Conservation (phyloP, 2,888 invertebrate species). For the Philopedon plagiatum region DNA sequence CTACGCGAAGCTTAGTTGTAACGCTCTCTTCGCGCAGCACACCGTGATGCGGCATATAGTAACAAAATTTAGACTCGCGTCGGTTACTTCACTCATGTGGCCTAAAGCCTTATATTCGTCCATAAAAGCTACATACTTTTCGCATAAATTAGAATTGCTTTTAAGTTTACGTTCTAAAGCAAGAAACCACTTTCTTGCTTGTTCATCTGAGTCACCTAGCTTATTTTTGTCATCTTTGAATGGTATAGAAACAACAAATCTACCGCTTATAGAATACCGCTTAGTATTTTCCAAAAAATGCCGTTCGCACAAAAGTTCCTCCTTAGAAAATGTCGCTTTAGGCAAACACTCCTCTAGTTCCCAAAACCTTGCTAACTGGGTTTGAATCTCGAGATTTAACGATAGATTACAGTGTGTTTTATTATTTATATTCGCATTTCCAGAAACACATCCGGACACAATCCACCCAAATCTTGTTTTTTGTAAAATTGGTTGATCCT, state of each 20-base stretch:
- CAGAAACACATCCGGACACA: background rate
- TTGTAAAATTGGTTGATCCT: slow-evolving; percentile 17
- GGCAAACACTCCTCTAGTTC: slow-evolving; percentile 7
- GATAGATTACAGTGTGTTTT: slow-evolving; percentile 1
- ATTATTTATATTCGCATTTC: background rate
- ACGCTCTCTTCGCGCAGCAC: background rate
- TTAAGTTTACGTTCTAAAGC: slow-evolving; percentile 10
- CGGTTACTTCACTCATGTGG: slow-evolving; percentile 1
- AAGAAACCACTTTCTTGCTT: slow-evolving; percentile 13
- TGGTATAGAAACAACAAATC: slow-evolving; percentile 2
- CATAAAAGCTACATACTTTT: slow-evolving; percentile 11
- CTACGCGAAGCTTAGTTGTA: slow-evolving; percentile 25
- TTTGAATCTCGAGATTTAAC: slow-evolving; percentile 3
- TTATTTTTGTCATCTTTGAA: background rate
- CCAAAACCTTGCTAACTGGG: slow-evolving; percentile 26
- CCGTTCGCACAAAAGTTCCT: slow-evolving; percentile 20
- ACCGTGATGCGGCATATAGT: slow-evolving; percentile 26
- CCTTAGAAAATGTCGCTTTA: background rate
- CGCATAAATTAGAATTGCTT: background rate
- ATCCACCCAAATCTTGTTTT: slow-evolving; percentile 22
- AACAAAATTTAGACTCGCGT: background rate
- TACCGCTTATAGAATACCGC: background rate
- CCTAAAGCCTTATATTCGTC: slow-evolving; percentile 13
- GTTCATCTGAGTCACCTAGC: slow-evolving; percentile 10
- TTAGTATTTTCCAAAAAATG: slow-evolving; percentile 8